These are phyloP conservation scores for Globia sparganii DNA, from an alignment of 2,888 invertebrate genomes.

Conservation along the genomic window DNA sequence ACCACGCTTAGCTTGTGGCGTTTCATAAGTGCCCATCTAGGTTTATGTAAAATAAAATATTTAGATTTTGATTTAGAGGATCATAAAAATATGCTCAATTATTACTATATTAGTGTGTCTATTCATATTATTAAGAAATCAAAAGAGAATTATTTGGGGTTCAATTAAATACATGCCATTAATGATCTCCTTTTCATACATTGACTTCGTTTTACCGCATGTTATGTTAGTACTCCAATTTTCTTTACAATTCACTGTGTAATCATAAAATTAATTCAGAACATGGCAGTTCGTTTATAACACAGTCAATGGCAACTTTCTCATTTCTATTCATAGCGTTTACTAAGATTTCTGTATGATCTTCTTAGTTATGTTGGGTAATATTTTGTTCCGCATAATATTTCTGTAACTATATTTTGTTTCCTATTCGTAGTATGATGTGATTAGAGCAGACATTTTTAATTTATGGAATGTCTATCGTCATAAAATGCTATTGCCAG, in stretches of 20 bases:
- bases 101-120: not conserved
- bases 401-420: conserved; percentile 4
- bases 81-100: not conserved
- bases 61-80: too few species aligned
- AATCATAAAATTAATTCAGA: conserved; percentile 10
- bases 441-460: conserved; percentile 1
- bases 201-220: too few species aligned
- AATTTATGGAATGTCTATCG: not conserved
- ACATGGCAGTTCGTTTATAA: conserved; percentile 12
- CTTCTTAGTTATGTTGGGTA: conserved; percentile 6
- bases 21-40: too few species aligned
- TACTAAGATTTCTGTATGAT: conserved; percentile 8
- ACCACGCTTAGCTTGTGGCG: too few species aligned
- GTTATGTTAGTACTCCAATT: not conserved
- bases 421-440: not conserved
- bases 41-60: too few species aligned
- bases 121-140: not conserved
- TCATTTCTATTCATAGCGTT: conserved; percentile 43
- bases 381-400: conserved; percentile 13
- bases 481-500: not conserved
- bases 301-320: conserved; percentile 14
- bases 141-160: not conserved
- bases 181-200: not conserved
- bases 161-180: not conserved
- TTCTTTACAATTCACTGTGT: not conserved